Evolutionary conservation across 2,797 vertebrate species (phyloP), one percentile per base, ranked within the genome.

Genomic region (Sebastes nivosus): DNA sequence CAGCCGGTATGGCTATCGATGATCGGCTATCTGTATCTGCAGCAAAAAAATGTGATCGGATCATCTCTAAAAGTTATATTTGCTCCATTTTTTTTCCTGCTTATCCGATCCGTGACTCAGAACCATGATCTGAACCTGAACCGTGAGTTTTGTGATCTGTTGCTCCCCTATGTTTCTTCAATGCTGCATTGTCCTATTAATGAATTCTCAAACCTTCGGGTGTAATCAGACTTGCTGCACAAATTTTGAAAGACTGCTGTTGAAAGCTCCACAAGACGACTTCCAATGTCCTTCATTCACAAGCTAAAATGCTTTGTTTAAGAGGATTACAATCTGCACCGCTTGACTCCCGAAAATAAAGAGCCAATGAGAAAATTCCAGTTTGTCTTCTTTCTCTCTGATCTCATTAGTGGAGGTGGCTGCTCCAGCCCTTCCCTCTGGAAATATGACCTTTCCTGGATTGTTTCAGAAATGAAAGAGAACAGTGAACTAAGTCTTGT

Each of bases 381-480:
- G 78, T 89, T 85, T 36, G 65, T 80, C 75, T 36, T 82, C 29
- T 74, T 64, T 81, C 69, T 38, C 67, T 80, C 72, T 84, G 78
- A 88, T 89, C 27, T 88, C 70, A 81, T 89, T 64, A 78, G 71
- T 69, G 69, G 64, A 88, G 84, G 80, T 75, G 74, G 52, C 75
- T 42, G 75, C 63, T 54, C 22, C 27, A 54, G 5, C 71, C 73
- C 46, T 79, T 87, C 77, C 83, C 65, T 75, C 16, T 74, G 83
- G 87, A 94, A 90, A 92, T 69, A 71, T 69, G 64, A 92, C 74
- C 76, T 76, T 75, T 66, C 32, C 54, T 70, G 42, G 34, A 86
- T 87, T 90, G 72, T 92, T 79, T 81, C 29, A 82, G 58, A 79
- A 81, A 81, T 78, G 30, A 89, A 90, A 87, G 82, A 71, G 50